phyloP scores from a whole-genome alignment of 2,113 vertebrate genomes.

The Pelmatolapia mariae region DNA sequence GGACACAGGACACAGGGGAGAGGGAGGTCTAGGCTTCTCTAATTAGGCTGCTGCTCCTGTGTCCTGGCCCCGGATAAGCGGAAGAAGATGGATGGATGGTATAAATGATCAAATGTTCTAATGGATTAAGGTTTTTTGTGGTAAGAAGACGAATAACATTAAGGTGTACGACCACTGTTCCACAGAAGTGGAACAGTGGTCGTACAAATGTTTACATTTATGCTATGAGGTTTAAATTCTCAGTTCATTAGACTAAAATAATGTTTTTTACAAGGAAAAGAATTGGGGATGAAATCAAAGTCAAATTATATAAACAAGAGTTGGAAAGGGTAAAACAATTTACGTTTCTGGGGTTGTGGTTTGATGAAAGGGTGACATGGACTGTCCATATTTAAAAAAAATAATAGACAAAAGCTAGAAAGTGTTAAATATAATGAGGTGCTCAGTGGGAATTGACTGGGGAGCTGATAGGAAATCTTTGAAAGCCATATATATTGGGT shows the following conservation, averaged over 20 bases:
- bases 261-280: background rate
- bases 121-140: background rate
- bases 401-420: background rate
- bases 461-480: background rate
- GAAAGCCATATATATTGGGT: background rate
- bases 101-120: background rate
- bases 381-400: background rate
- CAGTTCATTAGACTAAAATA: background rate
- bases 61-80: background rate
- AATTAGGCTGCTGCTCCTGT: background rate
- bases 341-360: background rate
- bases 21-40: background rate
- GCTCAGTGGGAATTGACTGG: background rate
- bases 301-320: background rate
- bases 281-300: background rate
- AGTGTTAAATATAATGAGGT: background rate
- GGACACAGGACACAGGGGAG: fast-evolving
- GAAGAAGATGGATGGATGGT: background rate
- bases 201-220: background rate
- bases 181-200: background rate
- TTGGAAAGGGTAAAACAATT: background rate
- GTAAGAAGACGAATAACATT: background rate
- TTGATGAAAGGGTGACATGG: background rate
- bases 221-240: background rate
- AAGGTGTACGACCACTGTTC: background rate